Percentiles rank a stretch among this genome's conserved stretches.
Evolutionary conservation across 2,888 invertebrate genomes (phyloP).

Genomic region (Hermaeophaga mercurialis): DNA sequence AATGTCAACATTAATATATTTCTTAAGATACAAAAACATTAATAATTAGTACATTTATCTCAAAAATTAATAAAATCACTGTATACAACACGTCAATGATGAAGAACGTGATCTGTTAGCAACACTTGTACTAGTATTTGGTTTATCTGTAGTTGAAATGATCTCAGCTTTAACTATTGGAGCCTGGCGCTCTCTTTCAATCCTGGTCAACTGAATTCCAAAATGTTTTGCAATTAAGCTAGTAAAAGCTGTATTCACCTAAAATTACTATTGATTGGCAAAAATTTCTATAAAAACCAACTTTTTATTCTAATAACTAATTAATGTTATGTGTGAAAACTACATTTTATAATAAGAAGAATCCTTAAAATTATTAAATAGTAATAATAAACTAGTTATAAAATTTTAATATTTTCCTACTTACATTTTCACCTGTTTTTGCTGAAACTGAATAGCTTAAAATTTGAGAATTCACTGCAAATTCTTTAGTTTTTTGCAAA

Average conservation of each 20-base stretch:
- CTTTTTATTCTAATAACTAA: too few relatives aligned
- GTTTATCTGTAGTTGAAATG: conserved; percentile 38
- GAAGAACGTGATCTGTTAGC: conserved; percentile 19
- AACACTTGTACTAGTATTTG: conserved; percentile 19
- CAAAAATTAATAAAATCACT: conserved; percentile 20
- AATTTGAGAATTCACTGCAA: conserved; percentile 67
- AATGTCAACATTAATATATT: too few relatives aligned
- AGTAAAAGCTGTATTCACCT: conserved; percentile 71
- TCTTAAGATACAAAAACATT: too few relatives aligned
- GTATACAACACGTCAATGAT: conserved; percentile 38
- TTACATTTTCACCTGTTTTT: conserved; percentile 74
- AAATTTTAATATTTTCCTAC: conserved; percentile 24
- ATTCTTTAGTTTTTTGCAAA: conserved; percentile 67
- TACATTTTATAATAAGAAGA: too few relatives aligned
- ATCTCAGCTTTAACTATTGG: conserved; percentile 71
- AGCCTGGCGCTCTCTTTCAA: conserved; percentile 70
- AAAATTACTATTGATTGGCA: too few relatives aligned
- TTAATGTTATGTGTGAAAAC: too few relatives aligned
- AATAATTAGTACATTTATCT: too few relatives aligned
- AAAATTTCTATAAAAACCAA: too few relatives aligned
- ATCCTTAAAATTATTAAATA: too few relatives aligned
- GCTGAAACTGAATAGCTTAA: conserved; percentile 70
- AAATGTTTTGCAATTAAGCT: conserved; percentile 72
- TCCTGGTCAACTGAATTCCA: conserved; percentile 67
- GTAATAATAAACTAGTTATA: too few relatives aligned